Evolutionary conservation across 92 coral and sea anemone genomes (phyloP), one percentile per base, ranked within the genome.

Genomic region (Phenganax stokvisi): DNA sequence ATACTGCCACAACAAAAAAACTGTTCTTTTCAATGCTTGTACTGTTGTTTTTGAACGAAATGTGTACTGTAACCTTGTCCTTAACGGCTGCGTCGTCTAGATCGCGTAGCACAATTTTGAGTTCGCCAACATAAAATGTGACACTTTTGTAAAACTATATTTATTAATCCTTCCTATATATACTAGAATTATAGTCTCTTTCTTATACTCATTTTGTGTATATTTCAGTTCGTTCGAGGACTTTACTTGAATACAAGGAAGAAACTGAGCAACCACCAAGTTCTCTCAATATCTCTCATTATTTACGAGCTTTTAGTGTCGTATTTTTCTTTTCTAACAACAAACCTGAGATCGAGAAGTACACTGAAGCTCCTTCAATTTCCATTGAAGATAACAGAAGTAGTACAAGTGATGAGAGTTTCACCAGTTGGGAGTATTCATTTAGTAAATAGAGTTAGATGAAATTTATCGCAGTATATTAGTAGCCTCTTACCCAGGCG

Each of bases 221-320:
- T 72, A 37, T 80, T 87, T 58, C 83, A 91, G 97, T 91, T 74
- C 91, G 92, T 47, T 91, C 97, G 13, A 90, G 97, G 55, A 91
- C 97, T 4, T 88, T 91, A 29, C 92, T 91, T 12, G 90, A 91
- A 71, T 89, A 87, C 58, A 66, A 83, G 12, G 97, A 91, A 55
- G 97, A 89, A 9, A 9, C 59, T 0, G 74, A 79, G 20, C 25
- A 55, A 12, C 73, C 83, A n/a, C 69, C 60, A 8, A 79, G 83
- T 64, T 9, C 83, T 6, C 10, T 79, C 12, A 79, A 79, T 62
- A 79, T 79, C 57, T 79, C 83, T 16, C 74, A 79, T 53, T 79
- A 79, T 47, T 73, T 79, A 62, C 83, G 83, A 9, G 83, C 83
- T 12, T 63, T 79, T n/a, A 79, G 83, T 54, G 52, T 79, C 55